Base-by-base conservation (phyloP, 2,888 invertebrate species). In the Trichopria drosophilae region DNA sequence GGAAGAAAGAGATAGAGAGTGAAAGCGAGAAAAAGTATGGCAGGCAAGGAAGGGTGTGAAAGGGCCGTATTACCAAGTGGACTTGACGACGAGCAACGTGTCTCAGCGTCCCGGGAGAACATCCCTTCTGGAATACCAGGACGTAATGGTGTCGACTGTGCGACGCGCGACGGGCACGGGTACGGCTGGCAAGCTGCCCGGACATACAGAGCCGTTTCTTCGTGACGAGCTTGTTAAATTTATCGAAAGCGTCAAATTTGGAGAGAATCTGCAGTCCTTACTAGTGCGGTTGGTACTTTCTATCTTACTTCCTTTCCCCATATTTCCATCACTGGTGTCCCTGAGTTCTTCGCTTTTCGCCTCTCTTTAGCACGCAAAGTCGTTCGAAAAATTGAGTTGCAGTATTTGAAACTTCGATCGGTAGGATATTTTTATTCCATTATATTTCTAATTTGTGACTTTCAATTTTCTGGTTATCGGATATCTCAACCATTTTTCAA, bases 201-300 rank as follows among this genome's bases (percentile, higher is more conserved):
- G 68, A 71, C 67, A 68, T 59, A 62, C 64, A 65, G 62, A 57
- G 60, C 62, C 63, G 59, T 71, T 64, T 66, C 61, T 66, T 59
- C 65, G 72, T 72, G 73, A 73, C 71, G 71, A 71, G 73, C 73
- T 74, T 73, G 74, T 74, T 74, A 74, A 74, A 73, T 70, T 72
- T 73, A 73, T 74, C 71, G 73, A 73, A 72, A 72, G 69, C 68
- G 71, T 70, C 72, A 73, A 74, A 74, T 74, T 74, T 73, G 68
- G 68, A 68, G 62, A 63, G 65, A 68, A 69, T 55, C 59, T 55
- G 57, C 51, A 50, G 46, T 54, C 51, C 48, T 47, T 55, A 46
- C 53, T 48, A 50, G 36, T 48, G 37, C 53, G 40, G 45, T 50
- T 49, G 47, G 46, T 24, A 44, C 43, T 50, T 47, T 37, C 39